Conservation (phyloP, 2,888 invertebrate species). For the Caenorhabditis sinica region DNA sequence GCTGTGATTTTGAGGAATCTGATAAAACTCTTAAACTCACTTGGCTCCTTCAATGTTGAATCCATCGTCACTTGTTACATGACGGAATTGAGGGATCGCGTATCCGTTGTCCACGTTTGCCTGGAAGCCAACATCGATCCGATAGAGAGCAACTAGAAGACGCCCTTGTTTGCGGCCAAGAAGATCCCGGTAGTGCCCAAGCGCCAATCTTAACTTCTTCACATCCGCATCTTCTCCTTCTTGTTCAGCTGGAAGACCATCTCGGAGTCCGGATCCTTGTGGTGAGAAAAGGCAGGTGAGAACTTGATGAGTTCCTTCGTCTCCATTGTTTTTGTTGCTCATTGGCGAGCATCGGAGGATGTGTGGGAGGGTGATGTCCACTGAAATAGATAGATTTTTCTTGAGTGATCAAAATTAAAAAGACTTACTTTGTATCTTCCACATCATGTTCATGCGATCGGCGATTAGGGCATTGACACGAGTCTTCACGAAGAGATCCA, state of each 20-base stretch:
- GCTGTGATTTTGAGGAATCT: too few species aligned
- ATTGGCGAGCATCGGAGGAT: constrained; percentile 28
- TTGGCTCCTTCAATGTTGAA: not conserved
- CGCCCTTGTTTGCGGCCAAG: not conserved
- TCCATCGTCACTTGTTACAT: not conserved
- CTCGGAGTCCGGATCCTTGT: not conserved
- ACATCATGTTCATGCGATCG: not conserved
- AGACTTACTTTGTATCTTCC: not conserved
- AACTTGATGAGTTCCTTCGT: constrained; percentile 28
- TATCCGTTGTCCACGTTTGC: not conserved
- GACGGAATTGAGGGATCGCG: not conserved
- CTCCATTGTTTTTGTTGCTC: constrained; percentile 5
- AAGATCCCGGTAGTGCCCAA: not conserved
- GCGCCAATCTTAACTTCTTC: not conserved
- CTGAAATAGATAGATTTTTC: constrained; percentile 7
- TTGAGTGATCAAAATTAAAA: not conserved
- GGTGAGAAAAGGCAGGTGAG: constrained; percentile 22
- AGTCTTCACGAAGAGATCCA: not conserved
- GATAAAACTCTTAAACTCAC: too few species aligned
- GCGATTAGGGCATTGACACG: not conserved
- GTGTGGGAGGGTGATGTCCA: constrained; percentile 25
- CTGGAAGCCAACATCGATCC: not conserved
- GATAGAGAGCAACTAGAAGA: not conserved
- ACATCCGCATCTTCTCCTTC: not conserved
- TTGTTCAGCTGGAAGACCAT: not conserved